A percentile compares a stretch with the other conserved stretches of the same genome.
Evolutionary conservation across 2,888 invertebrate species (phyloP).

Genomic region (Selenia dentaria): DNA sequence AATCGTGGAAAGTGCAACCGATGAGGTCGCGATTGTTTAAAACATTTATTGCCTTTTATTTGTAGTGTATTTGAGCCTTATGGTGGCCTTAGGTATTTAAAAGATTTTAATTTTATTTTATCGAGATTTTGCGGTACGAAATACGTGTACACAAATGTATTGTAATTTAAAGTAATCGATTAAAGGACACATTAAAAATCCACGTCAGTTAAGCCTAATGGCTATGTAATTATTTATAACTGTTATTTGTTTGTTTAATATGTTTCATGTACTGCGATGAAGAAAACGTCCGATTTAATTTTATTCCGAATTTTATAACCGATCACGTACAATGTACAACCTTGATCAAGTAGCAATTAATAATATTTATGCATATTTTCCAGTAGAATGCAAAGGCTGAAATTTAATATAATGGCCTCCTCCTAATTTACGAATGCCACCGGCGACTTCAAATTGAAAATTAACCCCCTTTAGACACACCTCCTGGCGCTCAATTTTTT

Average conservation of each 20-base stretch:
- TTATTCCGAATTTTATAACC: slow-evolving; percentile 58
- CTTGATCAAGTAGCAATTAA: slow-evolving; percentile 56
- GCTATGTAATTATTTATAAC: slow-evolving; percentile 30
- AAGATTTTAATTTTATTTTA: slow-evolving; percentile 1
- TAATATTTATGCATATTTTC: slow-evolving; percentile 65
- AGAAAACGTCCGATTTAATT: slow-evolving; percentile 48
- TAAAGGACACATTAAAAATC: too few relatives aligned
- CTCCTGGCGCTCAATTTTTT: slow-evolving; percentile 69
- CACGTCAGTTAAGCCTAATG: slow-evolving; percentile 23
- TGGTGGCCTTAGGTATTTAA: slow-evolving; percentile 28
- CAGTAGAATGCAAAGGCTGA: slow-evolving; percentile 61
- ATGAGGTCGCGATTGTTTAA: slow-evolving; percentile 48
- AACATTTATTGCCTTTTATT: slow-evolving; percentile 31
- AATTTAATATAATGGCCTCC: too few relatives aligned
- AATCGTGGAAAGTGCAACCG: slow-evolving; percentile 54
- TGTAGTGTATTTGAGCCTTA: slow-evolving; percentile 30
- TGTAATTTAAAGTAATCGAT: background rate
- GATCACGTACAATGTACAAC: slow-evolving; percentile 55
- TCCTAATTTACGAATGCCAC: slow-evolving; percentile 75
- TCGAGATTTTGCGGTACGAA: slow-evolving; percentile 1
- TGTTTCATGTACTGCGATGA: slow-evolving; percentile 42
- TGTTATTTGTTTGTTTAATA: slow-evolving; percentile 44
- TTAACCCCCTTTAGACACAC: slow-evolving; percentile 77
- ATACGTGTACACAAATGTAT: background rate
- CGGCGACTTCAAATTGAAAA: slow-evolving; percentile 78